Percentiles rank a stretch among this genome's conserved stretches.
Conservation (phyloP, 2,888 invertebrate genomes). For the Ophion costatus region DNA sequence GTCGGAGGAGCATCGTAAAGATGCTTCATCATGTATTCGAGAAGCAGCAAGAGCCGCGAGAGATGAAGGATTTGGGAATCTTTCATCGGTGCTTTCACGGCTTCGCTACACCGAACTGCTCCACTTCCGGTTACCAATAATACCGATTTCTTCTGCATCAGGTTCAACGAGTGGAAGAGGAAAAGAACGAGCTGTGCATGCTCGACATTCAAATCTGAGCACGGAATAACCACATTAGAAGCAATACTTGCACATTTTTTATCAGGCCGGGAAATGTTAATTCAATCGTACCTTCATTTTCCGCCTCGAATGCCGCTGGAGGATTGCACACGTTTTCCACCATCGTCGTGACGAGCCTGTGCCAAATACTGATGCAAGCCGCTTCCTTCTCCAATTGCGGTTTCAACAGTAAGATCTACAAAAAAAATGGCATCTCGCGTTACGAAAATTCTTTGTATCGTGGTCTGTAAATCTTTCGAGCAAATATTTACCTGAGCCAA, state of each 20-base stretch:
- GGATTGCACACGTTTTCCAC: constrained; percentile 92
- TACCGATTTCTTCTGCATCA: constrained; percentile 98
- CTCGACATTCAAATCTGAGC: constrained; percentile 95
- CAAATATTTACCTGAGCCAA: constrained; percentile 88
- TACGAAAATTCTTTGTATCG: not conserved
- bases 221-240: not conserved
- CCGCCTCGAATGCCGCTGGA: constrained; percentile 87
- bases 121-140: constrained; percentile 92
- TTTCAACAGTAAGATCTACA: constrained; percentile 89
- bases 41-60: constrained; percentile 92
- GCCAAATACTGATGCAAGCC: constrained; percentile 96
- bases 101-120: constrained; percentile 88
- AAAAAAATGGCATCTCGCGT: constrained; percentile 52
- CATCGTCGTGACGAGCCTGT: constrained; percentile 93
- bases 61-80: constrained; percentile 91
- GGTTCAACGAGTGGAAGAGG: constrained; percentile 96
- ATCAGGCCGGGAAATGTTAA: not conserved
- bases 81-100: constrained; percentile 86
- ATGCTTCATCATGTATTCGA: constrained; percentile 98
- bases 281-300: constrained; percentile 87
- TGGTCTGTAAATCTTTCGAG: not conserved
- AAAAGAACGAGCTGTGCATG: constrained; percentile 97
- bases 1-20: constrained; percentile 96
- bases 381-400: constrained; percentile 94
- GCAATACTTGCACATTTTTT: not conserved